Evolutionary conservation across 2,113 vertebrate species (phyloP).

Genomic region (Clarias gariepinus): DNA sequence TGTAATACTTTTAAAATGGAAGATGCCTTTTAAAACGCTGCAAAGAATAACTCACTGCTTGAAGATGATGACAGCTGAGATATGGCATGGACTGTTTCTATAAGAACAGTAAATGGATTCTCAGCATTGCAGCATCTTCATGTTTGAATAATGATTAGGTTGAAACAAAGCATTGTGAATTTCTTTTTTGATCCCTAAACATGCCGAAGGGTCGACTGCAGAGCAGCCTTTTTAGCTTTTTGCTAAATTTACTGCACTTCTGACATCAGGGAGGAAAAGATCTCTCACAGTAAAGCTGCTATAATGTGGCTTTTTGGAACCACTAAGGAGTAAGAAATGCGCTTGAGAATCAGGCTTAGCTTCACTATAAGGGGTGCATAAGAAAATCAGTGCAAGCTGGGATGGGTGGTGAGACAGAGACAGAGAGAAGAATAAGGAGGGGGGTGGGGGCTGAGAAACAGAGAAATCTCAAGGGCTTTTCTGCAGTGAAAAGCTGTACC

Average conservation of each 20-base stretch:
- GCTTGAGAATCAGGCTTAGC: constrained; percentile 29
- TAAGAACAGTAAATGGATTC: constrained; percentile 20
- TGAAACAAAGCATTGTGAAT: constrained; percentile 12
- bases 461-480: constrained; percentile 44
- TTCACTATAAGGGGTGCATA: constrained; percentile 23
- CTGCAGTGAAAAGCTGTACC: constrained; percentile 47
- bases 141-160: background rate
- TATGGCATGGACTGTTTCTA: background rate
- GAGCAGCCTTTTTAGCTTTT: background rate
- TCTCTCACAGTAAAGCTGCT: background rate
- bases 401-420: constrained; percentile 22
- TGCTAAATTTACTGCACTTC: background rate
- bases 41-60: background rate
- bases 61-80: background rate
- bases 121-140: background rate
- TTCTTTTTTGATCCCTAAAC: constrained; percentile 12
- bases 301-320: constrained; percentile 14
- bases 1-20: constrained; percentile 3
- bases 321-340: constrained; percentile 19
- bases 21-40: background rate
- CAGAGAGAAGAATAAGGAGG: background rate
- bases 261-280: constrained; percentile 11
- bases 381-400: constrained; percentile 41
- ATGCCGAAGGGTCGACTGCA: background rate
- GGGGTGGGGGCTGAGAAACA: background rate